Base-by-base conservation (phyloP, 2,797 vertebrate species). In the Chaenodraco wilsoni region DNA sequence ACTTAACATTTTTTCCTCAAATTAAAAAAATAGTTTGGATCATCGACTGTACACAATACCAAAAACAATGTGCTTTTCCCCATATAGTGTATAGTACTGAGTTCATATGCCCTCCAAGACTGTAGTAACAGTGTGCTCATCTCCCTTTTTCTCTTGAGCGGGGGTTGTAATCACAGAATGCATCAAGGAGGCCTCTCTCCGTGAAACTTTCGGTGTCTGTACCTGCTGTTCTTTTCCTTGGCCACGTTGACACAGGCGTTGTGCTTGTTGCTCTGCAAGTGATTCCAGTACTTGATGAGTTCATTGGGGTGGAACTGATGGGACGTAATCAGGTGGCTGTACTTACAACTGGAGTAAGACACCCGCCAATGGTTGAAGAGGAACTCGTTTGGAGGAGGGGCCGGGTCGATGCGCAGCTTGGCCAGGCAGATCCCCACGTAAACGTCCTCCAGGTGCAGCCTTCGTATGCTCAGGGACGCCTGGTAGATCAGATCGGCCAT, bases 311-410 rank as follows among this genome's bases (percentile, higher is more conserved):
- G 96, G 93, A 99, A 99, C 95, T 99, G 98, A 93, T 99, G 98
- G 73, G 98, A 99, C 78, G 98, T 99, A 94, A 99, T 99, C 82
- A 99, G 94, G 93, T 99, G 98, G 88, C 98, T 99, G 90, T 99
- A 99, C 95, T 99, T 99, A 92, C 98, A 99, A 92, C 97, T 98
- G 90, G 98, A 99, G 86, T 99, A 99, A 76, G 98, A 99, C 89
- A 99, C 98, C 85, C 98, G 93, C 98, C 98, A 99, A 86, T 99
- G 98, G 93, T 99, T 99, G 93, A 99, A 99, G 83, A 99, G 96
- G 88, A 99, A 99, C 89, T 99, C 98, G 0, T 99, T 99, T 86
- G 98, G 98, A 2, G 98, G 98, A 19, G 98, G 97, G 57, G 93
- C 92, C 2, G 98, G 98, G 92, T 99, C 97, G 56, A 99, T 97